phyloP scores from a whole-genome alignment of 2,797 vertebrate genomes.

The Okamejei kenojei region DNA sequence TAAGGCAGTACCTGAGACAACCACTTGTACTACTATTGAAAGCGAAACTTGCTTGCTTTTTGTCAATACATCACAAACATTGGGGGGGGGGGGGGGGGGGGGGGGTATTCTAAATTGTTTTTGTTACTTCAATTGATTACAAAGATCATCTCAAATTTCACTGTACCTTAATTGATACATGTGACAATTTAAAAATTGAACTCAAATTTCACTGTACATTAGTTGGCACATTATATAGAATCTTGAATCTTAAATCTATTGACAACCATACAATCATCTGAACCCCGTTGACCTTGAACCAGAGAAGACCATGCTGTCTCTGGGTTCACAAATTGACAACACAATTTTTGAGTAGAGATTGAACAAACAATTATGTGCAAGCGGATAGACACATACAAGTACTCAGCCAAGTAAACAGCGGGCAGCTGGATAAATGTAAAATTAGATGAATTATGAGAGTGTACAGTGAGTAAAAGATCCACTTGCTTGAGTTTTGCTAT shows the following conservation, averaged over 20 bases:
- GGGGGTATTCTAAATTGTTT: neutral
- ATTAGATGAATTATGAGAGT: neutral
- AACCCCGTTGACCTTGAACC: neutral
- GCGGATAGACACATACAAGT: neutral
- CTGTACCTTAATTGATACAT: no score
- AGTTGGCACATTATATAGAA: no score
- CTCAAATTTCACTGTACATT: no score
- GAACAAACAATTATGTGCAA: neutral
- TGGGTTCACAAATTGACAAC: neutral
- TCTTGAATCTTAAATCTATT: no score
- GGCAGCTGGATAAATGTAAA: neutral
- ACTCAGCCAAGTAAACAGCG: neutral
- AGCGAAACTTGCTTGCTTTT: neutral
- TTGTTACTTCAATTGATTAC: no score
- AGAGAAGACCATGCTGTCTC: neutral
- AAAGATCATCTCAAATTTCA: neutral
- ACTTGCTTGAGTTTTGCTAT: neutral
- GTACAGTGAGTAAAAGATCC: neutral
- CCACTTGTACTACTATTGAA: neutral
- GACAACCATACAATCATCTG: neutral
- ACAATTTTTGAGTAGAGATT: neutral
- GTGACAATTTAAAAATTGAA: no score
- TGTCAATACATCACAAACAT: neutral
- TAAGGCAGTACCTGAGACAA: neutral
- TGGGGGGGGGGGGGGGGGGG: neutral